A percentile compares a stretch with the other conserved stretches of the same genome.
These are phyloP conservation scores for Ephialtes manifestator DNA, from an alignment of 2,888 invertebrate species.

Conservation along the genomic window DNA sequence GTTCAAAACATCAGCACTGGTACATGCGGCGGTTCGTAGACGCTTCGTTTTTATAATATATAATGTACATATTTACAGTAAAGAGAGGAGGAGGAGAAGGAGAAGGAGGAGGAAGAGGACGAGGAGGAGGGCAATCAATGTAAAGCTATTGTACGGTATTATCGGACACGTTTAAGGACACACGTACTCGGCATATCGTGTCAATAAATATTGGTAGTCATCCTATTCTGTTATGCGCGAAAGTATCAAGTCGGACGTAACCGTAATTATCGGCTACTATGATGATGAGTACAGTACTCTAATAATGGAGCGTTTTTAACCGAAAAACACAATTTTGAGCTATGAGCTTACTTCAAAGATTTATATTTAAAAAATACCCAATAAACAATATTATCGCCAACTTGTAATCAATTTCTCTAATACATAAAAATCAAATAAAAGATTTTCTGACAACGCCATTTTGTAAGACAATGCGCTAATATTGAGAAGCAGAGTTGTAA, in stretches of 20 bases:
- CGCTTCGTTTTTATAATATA: slow-evolving; percentile 27
- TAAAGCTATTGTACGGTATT: slow-evolving; percentile 22
- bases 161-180: slow-evolving; percentile 7
- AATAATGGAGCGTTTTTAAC: background rate
- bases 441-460: too few species aligned
- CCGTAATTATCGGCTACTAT: slow-evolving; percentile 10
- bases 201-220: slow-evolving; percentile 14
- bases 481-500: too few species aligned
- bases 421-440: too few species aligned
- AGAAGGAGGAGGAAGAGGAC: too few species aligned
- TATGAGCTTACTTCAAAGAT: background rate
- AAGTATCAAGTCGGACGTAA: slow-evolving; percentile 16
- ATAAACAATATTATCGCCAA: too few species aligned
- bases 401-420: too few species aligned
- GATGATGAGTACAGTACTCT: background rate
- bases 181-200: background rate
- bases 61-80: slow-evolving; percentile 68
- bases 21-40: slow-evolving; percentile 39
- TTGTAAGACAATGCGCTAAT: too few species aligned
- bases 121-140: slow-evolving; percentile 27
- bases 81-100: slow-evolving; percentile 2
- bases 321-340: background rate
- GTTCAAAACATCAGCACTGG: slow-evolving; percentile 1
- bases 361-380: background rate
- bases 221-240: slow-evolving; percentile 11